These are phyloP conservation scores for Drosophila micromelanica DNA, from an alignment of 1,140 invertebrate genomes.

Conservation along the genomic window DNA sequence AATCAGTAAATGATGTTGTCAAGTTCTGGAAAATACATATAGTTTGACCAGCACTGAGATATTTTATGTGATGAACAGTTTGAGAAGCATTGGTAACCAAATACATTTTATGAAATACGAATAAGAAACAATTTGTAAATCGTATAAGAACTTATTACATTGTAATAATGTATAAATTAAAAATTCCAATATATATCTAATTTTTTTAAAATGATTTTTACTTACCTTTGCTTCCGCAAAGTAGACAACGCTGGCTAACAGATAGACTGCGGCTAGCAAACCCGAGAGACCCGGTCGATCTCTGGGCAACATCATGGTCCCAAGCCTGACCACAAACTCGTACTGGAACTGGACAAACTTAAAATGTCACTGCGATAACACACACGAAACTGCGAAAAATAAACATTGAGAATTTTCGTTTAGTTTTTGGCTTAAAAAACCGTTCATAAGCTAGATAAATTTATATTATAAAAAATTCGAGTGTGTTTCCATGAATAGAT, in stretches of 20 bases:
- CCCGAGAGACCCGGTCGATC: constrained; percentile 80
- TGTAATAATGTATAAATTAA: too few relatives aligned
- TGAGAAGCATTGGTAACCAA: constrained; percentile 9
- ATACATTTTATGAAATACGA: too few relatives aligned
- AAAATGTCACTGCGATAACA: constrained; percentile 53
- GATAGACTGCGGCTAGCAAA: constrained; percentile 63
- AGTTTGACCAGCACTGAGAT: constrained; percentile 4
- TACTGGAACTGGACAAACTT: constrained; percentile 25
- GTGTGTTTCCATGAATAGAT: background rate
- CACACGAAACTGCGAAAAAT: constrained; percentile 75
- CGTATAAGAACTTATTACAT: too few relatives aligned
- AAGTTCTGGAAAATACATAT: constrained; percentile 15
- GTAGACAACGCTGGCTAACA: constrained; percentile 64
- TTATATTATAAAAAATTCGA: constrained; percentile 1
- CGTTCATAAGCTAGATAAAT: constrained; percentile 11
- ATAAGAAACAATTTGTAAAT: too few relatives aligned
- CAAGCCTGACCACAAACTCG: constrained; percentile 43
- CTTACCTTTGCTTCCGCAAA: constrained; percentile 74
- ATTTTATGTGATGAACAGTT: constrained; percentile 8
- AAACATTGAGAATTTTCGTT: constrained; percentile 30
- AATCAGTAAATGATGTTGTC: constrained; percentile 7
- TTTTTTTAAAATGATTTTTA: constrained; percentile 12
- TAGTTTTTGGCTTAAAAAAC: constrained; percentile 6
- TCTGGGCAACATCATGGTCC: constrained; percentile 77
- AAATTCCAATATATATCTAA: too few relatives aligned